Evolutionary conservation across 2,888 invertebrate species (phyloP).

Genomic region (Macaria notata): DNA sequence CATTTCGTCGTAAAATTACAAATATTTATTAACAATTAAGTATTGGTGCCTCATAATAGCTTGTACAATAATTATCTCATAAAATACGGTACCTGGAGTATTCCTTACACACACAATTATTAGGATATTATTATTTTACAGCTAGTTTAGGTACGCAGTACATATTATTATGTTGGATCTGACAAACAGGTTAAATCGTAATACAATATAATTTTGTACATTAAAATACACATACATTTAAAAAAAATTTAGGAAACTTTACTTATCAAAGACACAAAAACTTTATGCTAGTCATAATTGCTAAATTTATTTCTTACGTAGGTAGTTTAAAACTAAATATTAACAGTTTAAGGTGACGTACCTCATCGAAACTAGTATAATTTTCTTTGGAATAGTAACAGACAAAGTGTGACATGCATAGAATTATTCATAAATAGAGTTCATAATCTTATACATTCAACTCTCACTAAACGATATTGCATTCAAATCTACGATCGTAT

Average conservation of each 20-base stretch:
- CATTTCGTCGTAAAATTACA: constrained; percentile 20
- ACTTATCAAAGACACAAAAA: neutral
- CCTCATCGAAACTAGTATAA: constrained; percentile 19
- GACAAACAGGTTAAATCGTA: too few relatives aligned
- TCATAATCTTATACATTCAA: constrained; percentile 6
- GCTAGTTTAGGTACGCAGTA: neutral
- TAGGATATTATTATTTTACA: neutral
- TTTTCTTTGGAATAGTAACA: constrained; percentile 25
- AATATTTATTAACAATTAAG: constrained; percentile 65
- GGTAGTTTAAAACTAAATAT: constrained; percentile 13
- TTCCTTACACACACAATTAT: too few relatives aligned
- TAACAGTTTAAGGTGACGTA: constrained; percentile 14
- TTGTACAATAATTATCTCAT: too few relatives aligned
- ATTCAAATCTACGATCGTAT: constrained; percentile 2
- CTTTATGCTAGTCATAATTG: neutral
- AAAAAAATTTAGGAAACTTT: neutral
- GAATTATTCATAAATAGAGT: constrained; percentile 11
- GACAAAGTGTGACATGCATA: constrained; percentile 13
- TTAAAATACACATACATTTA: neutral
- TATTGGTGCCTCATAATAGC: constrained; percentile 52
- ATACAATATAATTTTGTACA: neutral
- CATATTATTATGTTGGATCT: too few relatives aligned
- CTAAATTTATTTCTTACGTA: constrained; percentile 24
- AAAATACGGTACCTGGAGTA: too few relatives aligned
- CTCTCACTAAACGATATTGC: constrained; percentile 1